Percentiles rank a stretch among this genome's conserved stretches.
These are phyloP conservation scores for Ornithoptera priamus DNA, from an alignment of 2,888 invertebrate species.

Conservation along the genomic window DNA sequence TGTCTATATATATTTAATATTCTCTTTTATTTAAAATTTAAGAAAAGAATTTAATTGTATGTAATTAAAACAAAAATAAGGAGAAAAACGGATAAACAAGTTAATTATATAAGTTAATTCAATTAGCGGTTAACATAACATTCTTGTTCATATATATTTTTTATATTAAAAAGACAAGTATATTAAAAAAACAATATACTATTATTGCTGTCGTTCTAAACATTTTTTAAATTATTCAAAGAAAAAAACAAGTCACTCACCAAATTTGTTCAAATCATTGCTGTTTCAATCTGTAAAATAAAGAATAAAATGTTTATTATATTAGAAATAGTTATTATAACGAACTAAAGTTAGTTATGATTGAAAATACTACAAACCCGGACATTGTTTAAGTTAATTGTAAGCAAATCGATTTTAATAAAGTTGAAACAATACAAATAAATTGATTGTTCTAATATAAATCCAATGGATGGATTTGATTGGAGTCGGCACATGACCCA, in stretches of 20 bases:
- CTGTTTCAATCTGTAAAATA: slow-evolving; percentile 18
- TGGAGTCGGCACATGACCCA: background rate
- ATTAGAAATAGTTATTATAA: background rate
- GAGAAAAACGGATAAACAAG: no score
- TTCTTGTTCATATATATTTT: no score
- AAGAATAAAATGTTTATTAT: slow-evolving; percentile 1
- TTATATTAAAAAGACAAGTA: no score
- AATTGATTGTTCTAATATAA: background rate
- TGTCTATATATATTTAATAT: no score
- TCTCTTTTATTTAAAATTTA: no score
- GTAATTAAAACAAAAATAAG: no score
- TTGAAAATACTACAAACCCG: background rate
- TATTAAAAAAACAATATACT: no score
- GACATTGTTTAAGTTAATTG: background rate
- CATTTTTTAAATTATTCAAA: background rate
- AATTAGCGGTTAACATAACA: no score
- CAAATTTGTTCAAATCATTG: slow-evolving; percentile 22
- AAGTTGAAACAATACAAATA: background rate
- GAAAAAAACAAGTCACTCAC: background rate
- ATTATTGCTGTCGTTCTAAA: no score
- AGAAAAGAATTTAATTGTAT: no score
- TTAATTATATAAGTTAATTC: no score
- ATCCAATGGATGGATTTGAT: background rate
- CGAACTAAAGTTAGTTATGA: background rate
- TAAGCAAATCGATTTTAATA: background rate